These are phyloP conservation scores for Garra rufa DNA, from an alignment of 2,113 vertebrate species.

Conservation along the genomic window DNA sequence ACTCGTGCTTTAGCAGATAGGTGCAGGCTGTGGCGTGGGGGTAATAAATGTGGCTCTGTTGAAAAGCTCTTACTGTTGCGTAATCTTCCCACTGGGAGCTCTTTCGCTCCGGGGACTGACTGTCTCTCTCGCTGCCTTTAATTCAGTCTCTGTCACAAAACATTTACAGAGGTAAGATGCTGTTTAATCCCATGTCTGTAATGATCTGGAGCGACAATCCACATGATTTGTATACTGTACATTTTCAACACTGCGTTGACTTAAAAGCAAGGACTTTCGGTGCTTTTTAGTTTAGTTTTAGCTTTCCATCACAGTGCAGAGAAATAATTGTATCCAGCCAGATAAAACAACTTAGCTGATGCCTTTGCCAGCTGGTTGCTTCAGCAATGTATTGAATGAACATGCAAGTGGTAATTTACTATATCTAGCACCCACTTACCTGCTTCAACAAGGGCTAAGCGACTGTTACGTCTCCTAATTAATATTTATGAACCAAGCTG, in stretches of 20 bases:
- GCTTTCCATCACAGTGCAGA: not conserved
- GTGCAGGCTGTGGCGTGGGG: slow-evolving; percentile 20
- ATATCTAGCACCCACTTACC: slow-evolving; percentile 8
- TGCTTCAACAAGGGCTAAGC: not conserved
- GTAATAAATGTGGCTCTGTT: slow-evolving; percentile 41
- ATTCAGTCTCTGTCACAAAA: slow-evolving; percentile 22
- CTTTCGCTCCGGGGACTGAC: slow-evolving; percentile 20
- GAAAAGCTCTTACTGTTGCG: slow-evolving; percentile 41
- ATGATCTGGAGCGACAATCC: not conserved
- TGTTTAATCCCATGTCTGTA: not conserved
- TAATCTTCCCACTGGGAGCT: slow-evolving; percentile 51
- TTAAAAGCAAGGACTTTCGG: not conserved
- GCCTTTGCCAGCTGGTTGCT: not conserved
- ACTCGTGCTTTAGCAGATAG: slow-evolving; percentile 25
- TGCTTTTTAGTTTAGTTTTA: not conserved
- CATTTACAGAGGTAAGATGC: not conserved
- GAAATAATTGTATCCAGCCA: not conserved
- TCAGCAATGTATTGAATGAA: not conserved
- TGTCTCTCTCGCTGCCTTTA: slow-evolving; percentile 16
- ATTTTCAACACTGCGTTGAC: not conserved
- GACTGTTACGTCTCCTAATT: not conserved
- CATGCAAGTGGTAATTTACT: slow-evolving; percentile 8
- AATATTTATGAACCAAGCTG: slow-evolving; percentile 16
- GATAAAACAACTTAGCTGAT: not conserved
- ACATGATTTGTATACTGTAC: slow-evolving; percentile 8